Conservation (phyloP, 2,797 vertebrate genomes). For the Sus cebifrons region DNA sequence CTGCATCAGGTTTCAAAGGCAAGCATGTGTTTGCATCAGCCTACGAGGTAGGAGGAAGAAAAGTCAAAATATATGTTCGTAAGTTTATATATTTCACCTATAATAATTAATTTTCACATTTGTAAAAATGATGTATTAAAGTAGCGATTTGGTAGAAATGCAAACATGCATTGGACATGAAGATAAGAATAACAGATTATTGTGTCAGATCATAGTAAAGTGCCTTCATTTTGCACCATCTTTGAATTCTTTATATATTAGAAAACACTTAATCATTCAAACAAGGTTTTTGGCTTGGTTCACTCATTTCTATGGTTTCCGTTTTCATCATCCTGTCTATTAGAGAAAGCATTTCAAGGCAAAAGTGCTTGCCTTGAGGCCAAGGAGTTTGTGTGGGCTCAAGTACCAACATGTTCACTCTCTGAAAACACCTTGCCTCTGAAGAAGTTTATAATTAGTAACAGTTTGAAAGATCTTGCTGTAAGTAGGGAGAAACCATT, state of each 20-base stretch:
- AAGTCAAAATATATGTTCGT: background rate
- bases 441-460: slow-evolving; percentile 84
- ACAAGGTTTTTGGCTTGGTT: slow-evolving; percentile 53
- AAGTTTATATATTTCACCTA: slow-evolving; percentile 50
- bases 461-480: slow-evolving; percentile 71
- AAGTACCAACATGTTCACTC: slow-evolving; percentile 61
- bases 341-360: slow-evolving; percentile 24
- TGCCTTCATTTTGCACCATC: background rate
- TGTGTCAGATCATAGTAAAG: background rate
- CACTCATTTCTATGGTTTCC: slow-evolving; percentile 63
- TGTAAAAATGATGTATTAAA: slow-evolving; percentile 10
- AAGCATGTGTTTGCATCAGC: slow-evolving; percentile 1
- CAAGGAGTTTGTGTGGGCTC: slow-evolving; percentile 71
- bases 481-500: slow-evolving; percentile 35
- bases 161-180: background rate
- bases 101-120: background rate
- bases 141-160: slow-evolving; percentile 8
- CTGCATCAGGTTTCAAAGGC: background rate
- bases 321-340: slow-evolving; percentile 69
- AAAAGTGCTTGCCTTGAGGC: slow-evolving; percentile 63
- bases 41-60: background rate
- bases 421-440: slow-evolving; percentile 50
- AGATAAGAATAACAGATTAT: background rate
- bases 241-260: slow-evolving; percentile 73
- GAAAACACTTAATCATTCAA: slow-evolving; percentile 60